Evolutionary conservation across 2,113 vertebrate species (phyloP).

Genomic region (Brevimyrus niger): DNA sequence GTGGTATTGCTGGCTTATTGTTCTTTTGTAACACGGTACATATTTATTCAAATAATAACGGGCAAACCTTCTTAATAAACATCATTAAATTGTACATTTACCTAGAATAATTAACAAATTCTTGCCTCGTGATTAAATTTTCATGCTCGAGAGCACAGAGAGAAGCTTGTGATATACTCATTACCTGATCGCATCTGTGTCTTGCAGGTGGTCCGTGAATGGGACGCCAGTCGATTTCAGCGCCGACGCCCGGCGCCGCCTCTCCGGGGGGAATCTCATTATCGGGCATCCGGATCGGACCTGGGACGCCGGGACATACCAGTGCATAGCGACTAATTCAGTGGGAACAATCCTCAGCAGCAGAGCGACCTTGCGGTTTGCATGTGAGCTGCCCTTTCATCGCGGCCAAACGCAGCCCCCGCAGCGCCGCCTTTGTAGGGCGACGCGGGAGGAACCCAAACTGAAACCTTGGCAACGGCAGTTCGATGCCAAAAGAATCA

Average conservation of each 20-base stretch:
- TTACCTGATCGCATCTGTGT: slow-evolving; percentile 55
- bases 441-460: not conserved
- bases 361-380: slow-evolving; percentile 85
- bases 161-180: slow-evolving; percentile 31
- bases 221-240: slow-evolving; percentile 76
- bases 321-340: slow-evolving; percentile 88
- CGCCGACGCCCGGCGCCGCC: slow-evolving; percentile 76
- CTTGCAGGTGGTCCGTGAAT: slow-evolving; percentile 86
- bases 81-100: not conserved
- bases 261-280: slow-evolving; percentile 84
- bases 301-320: slow-evolving; percentile 81
- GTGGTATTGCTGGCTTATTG: not conserved
- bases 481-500: not conserved
- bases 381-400: slow-evolving; percentile 71
- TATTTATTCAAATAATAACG: not conserved
- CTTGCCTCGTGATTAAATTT: not conserved
- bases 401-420: not conserved
- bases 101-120: not conserved
- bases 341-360: slow-evolving; percentile 84
- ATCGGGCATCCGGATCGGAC: slow-evolving; percentile 81
- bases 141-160: not conserved
- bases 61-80: not conserved
- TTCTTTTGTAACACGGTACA: not conserved
- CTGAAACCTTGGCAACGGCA: not conserved
- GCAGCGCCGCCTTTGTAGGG: not conserved